Percentiles rank a stretch among this genome's conserved stretches.
Evolutionary conservation across 1,140 invertebrate species (phyloP).

Genomic region (Lordiphosa mommai): DNA sequence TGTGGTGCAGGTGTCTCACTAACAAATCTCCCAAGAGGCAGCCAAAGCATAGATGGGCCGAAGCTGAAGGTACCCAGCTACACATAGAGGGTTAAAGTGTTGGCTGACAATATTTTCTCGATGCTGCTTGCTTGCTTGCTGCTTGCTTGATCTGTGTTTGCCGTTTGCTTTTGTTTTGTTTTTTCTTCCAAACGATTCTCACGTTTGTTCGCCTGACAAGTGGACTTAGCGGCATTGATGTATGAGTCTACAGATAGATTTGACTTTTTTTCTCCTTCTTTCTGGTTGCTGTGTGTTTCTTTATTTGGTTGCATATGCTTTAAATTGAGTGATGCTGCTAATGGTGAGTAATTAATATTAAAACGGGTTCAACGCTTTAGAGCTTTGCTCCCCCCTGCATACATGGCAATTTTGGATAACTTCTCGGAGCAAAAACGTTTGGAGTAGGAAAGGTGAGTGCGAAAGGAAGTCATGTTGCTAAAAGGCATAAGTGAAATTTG

Average conservation of each 20-base stretch:
- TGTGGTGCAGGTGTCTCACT: conserved; percentile 62
- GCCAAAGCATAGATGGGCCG: conserved; percentile 33
- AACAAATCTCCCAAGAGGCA: conserved; percentile 51
- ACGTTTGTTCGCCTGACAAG: conserved; percentile 72
- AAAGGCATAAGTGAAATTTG: no score
- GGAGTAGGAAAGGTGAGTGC: no score
- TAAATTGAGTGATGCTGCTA: conserved; percentile 70
- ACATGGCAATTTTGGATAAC: no score
- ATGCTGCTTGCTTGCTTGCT: no score
- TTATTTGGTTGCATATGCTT: conserved; percentile 51
- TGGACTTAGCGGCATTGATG: conserved; percentile 76
- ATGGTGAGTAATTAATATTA: conserved; percentile 67
- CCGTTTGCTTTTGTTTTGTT: conserved; percentile 34
- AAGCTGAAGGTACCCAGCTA: conserved; percentile 3
- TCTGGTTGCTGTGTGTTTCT: not conserved
- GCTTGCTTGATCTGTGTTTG: conserved; percentile 57
- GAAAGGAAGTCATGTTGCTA: no score
- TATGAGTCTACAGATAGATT: conserved; percentile 71
- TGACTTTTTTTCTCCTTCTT: conserved; percentile 29
- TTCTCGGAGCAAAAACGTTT: no score
- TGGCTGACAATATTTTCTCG: conserved; percentile 68
- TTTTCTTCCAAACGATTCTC: conserved; percentile 52
- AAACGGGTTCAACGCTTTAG: conserved; percentile 10
- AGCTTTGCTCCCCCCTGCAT: conserved; percentile 2
- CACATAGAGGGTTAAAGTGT: conserved; percentile 51